Evolutionary conservation across 2,113 vertebrate genomes (phyloP).

Genomic region (Gnathonemus longibarbis): DNA sequence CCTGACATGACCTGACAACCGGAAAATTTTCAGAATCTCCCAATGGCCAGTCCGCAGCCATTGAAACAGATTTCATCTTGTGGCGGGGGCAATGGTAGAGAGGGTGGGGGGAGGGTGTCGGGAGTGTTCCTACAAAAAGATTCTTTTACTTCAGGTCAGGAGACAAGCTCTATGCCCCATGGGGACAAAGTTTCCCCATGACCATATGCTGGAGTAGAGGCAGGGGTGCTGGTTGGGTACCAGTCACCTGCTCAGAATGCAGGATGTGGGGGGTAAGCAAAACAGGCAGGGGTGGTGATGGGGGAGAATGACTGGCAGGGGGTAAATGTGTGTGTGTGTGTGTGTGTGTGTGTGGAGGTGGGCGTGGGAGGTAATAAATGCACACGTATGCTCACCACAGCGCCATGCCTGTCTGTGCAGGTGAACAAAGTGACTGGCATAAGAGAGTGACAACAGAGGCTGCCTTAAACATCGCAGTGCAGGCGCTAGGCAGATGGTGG

Average conservation of each 20-base stretch:
- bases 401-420: background rate
- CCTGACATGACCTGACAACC: background rate
- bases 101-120: background rate
- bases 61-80: background rate
- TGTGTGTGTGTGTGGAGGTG: background rate
- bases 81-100: background rate
- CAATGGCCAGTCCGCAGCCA: background rate
- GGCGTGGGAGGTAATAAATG: background rate
- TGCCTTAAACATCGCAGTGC: background rate
- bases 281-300: background rate
- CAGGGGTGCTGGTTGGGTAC: background rate
- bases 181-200: background rate
- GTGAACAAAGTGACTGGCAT: slow-evolving; percentile 9
- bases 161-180: background rate
- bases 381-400: background rate
- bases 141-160: background rate
- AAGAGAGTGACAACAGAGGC: slow-evolving; percentile 5
- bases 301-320: background rate
- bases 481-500: background rate
- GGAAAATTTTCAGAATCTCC: background rate
- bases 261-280: background rate
- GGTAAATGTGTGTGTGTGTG: background rate
- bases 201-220: background rate
- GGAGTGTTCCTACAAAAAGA: background rate
- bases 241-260: background rate